These are phyloP conservation scores for Platyrinchus mystaceus DNA, from an alignment of 2,797 vertebrate species.

Conservation along the genomic window DNA sequence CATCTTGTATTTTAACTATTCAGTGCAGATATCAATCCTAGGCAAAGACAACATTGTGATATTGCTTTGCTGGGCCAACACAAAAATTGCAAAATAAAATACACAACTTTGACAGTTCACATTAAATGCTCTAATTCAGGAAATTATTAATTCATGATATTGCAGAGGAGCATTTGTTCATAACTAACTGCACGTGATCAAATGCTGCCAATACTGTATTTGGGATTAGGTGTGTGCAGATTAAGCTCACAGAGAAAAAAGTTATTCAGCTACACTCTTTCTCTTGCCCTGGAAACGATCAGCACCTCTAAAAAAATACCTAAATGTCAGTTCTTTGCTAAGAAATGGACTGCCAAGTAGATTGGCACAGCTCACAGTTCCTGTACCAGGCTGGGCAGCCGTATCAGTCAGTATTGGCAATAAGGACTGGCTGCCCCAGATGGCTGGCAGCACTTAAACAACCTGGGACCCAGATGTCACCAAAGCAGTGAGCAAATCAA, in stretches of 20 bases:
- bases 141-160: background rate
- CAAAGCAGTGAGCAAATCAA: background rate
- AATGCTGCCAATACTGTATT: background rate
- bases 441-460: slow-evolving; percentile 14
- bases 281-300: background rate
- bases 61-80: background rate
- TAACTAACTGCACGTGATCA: background rate
- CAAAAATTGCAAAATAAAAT: background rate
- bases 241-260: background rate
- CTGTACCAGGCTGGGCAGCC: slow-evolving; percentile 2
- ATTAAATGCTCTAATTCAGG: background rate
- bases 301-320: background rate
- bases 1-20: background rate
- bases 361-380: background rate
- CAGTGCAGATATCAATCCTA: background rate
- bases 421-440: slow-evolving; percentile 26
- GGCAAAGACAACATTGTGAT: background rate
- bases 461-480: slow-evolving; percentile 49
- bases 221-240: fast-evolving
- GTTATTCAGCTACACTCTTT: background rate
- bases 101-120: background rate
- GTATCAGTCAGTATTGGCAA: slow-evolving; percentile 22
- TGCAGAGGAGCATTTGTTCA: background rate
- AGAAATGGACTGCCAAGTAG: background rate
- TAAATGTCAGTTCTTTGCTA: background rate